These are phyloP conservation scores for Petrocephalus zakoni DNA, from an alignment of 2,113 vertebrate genomes.

Conservation along the genomic window DNA sequence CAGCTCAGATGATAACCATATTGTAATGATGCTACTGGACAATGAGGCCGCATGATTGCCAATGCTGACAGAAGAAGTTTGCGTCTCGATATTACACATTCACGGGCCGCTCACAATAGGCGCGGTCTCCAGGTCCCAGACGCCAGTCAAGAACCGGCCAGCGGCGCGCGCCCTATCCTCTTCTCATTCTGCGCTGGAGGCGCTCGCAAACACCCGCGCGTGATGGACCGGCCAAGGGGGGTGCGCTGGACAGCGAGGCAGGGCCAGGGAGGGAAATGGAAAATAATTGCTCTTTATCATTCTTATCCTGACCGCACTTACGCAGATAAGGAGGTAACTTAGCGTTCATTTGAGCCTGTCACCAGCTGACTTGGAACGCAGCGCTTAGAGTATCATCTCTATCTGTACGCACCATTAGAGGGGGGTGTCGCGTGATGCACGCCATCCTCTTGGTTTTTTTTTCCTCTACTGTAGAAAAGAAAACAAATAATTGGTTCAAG, in stretches of 20 bases:
- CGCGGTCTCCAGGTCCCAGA: slow-evolving; percentile 64
- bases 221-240: slow-evolving; percentile 62
- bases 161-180: slow-evolving; percentile 51
- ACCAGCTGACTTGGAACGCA: slow-evolving; percentile 49
- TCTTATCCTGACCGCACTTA: slow-evolving; percentile 53
- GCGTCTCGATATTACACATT: slow-evolving; percentile 60
- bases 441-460: slow-evolving; percentile 40
- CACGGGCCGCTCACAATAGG: slow-evolving; percentile 62
- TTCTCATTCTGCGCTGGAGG: slow-evolving; percentile 60
- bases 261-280: slow-evolving; percentile 29
- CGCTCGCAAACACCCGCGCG: slow-evolving; percentile 59
- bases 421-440: slow-evolving; percentile 55
- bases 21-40: slow-evolving; percentile 98
- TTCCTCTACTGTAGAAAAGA: slow-evolving; percentile 46
- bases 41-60: slow-evolving; percentile 93
- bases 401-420: slow-evolving; percentile 51
- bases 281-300: slow-evolving; percentile 66
- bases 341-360: slow-evolving; percentile 55
- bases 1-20: slow-evolving; percentile 98
- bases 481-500: slow-evolving; percentile 66
- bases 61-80: slow-evolving; percentile 73
- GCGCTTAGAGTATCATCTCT: slow-evolving; percentile 53
- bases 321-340: slow-evolving; percentile 57
- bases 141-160: slow-evolving; percentile 61
- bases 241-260: slow-evolving; percentile 27